Evolutionary conservation across 1,140 invertebrate species (phyloP), one percentile per base, ranked within the genome.

Genomic region (Drosophila nannoptera): DNA sequence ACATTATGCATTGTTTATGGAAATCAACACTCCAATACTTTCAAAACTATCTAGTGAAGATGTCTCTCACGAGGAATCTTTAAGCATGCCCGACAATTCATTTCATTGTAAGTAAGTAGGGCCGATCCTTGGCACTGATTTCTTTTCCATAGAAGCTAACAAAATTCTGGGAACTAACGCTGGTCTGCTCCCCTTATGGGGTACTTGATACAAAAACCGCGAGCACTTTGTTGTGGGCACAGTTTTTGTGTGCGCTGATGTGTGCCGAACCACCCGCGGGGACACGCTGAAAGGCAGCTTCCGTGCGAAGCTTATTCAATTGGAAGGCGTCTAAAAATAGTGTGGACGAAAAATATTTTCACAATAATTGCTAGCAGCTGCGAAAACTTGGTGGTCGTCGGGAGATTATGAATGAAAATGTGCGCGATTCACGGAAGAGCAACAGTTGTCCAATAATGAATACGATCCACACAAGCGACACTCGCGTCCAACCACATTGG

Each of bases 401-500:
- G 0, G 48, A 43, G 52, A 67, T 67, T 54, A 71, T 74, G 72
- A 75, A 75, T 75, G 72, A 71, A 71, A 72, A 46, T 74, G 32
- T 35, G 53, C 40, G 64, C 42, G 48, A 70, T 60, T 35, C 38
- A 45, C 16, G 16, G 12, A 31, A 50, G 29, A 55, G 53, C 72
- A 75, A 75, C 72, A 75, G 69, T 72, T 67, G 69, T 40, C 12
- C 59, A 38, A 8, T 32, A 14, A 14, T 33, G 7, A 33, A 56
- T 29, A 53, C 22, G 7, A 11, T 54, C 40, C 49, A 62, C 22
- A 49, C 5, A 0, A 6, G 16, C 1, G 16, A 56, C 54, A 56
- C 40, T 56, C 29, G 2, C 40, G 54, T 56, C 40, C 40, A 7
- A 4, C 2, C 4, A 3, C 4, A 45, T 31, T 45, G 31, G 3